Evolutionary conservation across 2,888 invertebrate species (phyloP).

Genomic region (Amphimallon solstitiale): DNA sequence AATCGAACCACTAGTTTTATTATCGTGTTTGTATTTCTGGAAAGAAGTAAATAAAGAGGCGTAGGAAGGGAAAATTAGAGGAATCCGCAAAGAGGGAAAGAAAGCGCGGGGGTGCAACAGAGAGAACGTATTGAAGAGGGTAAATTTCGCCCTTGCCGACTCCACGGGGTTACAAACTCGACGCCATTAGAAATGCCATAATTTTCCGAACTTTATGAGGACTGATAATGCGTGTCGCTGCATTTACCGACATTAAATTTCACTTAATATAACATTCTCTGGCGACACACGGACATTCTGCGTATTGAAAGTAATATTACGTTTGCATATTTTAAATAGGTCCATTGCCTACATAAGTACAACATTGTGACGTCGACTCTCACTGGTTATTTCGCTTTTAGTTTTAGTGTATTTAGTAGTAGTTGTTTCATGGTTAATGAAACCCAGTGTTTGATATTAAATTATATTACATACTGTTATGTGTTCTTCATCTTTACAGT

Average conservation of each 20-base stretch:
- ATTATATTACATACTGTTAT: slow-evolving; percentile 4
- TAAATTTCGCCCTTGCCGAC: background rate
- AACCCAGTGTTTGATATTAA: slow-evolving; percentile 8
- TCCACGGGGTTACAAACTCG: slow-evolving; percentile 21
- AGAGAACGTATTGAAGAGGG: slow-evolving; percentile 23
- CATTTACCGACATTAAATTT: slow-evolving; percentile 56
- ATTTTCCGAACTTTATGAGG: slow-evolving; percentile 55
- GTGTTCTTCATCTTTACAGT: background rate
- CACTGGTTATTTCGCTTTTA: background rate
- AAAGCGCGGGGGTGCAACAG: background rate
- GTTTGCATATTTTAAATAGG: slow-evolving; percentile 12
- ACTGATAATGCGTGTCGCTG: slow-evolving; percentile 55
- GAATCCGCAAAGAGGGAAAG: background rate
- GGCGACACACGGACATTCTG: background rate
- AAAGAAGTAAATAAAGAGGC: background rate
- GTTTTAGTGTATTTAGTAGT: background rate
- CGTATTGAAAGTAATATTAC: slow-evolving; percentile 17
- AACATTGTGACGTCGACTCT: background rate
- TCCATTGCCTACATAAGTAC: background rate
- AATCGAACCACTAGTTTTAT: background rate
- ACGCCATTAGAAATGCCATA: slow-evolving; percentile 55
- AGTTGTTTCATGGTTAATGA: slow-evolving; percentile 8
- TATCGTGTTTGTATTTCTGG: slow-evolving; percentile 3
- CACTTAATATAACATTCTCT: slow-evolving; percentile 54
- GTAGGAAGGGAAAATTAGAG: background rate